Percentiles rank a stretch among this genome's conserved stretches.
phyloP scores from a whole-genome alignment of 2,888 invertebrate species.

The Pasiphila rectangulata region DNA sequence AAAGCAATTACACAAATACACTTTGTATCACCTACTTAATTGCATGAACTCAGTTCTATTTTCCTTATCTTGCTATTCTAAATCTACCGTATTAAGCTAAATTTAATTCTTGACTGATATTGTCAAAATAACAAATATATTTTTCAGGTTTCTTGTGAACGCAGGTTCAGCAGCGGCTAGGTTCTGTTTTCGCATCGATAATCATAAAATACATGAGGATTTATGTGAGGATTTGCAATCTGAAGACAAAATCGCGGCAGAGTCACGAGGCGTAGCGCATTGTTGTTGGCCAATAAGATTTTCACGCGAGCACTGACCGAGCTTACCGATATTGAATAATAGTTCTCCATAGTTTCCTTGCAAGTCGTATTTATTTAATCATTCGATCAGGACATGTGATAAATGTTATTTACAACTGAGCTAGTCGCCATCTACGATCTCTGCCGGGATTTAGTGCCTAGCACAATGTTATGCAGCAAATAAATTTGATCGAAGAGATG shows the following conservation, averaged over 20 bases:
- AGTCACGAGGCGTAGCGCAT: conserved; percentile 71
- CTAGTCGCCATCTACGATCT: conserved; percentile 10
- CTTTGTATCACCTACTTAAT: conserved; percentile 38
- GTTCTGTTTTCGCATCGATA: conserved; percentile 53
- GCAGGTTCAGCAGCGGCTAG: conserved; percentile 26
- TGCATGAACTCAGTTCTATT: conserved; percentile 33
- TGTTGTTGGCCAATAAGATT: conserved; percentile 60
- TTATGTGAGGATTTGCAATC: conserved; percentile 74
- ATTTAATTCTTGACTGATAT: no score
- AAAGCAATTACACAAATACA: conserved; percentile 53
- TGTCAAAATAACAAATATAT: no score
- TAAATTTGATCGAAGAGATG: conserved; percentile 6
- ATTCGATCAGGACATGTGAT: conserved; percentile 17
- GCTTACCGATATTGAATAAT: conserved; percentile 19
- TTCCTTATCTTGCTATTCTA: conserved; percentile 28
- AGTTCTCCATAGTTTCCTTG: conserved; percentile 9
- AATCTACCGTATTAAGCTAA: neutral
- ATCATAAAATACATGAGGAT: conserved; percentile 69
- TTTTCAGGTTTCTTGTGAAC: neutral
- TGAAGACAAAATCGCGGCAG: conserved; percentile 62
- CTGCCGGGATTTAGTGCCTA: conserved; percentile 2
- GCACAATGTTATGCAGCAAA: conserved; percentile 7
- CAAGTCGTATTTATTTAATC: conserved; percentile 17
- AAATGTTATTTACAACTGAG: conserved; percentile 14
- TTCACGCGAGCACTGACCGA: conserved; percentile 52